These are phyloP conservation scores for Trinorchestia longiramus DNA, from an alignment of 1,140 invertebrate genomes.

Conservation along the genomic window DNA sequence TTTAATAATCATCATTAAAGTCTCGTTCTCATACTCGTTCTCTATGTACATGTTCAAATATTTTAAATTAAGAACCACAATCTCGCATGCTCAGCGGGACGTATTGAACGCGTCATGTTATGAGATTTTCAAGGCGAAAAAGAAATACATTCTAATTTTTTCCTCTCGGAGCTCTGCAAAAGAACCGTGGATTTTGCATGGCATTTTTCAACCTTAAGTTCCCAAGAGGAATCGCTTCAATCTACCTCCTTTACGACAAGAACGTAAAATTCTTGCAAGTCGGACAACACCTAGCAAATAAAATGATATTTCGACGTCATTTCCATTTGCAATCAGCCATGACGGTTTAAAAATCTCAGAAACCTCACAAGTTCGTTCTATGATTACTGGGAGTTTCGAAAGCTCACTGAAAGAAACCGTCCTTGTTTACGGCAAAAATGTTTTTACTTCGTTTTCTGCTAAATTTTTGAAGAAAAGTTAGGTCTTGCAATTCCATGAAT, in stretches of 20 bases:
- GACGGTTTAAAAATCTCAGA: background rate
- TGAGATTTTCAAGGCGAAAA: background rate
- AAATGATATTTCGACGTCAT: background rate
- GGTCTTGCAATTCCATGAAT: background rate
- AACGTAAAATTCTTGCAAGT: background rate
- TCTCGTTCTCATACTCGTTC: too few species aligned
- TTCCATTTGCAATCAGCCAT: conserved; percentile 15
- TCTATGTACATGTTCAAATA: background rate
- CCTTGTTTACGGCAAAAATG: conserved; percentile 4
- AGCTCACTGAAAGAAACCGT: background rate
- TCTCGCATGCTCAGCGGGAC: too few species aligned
- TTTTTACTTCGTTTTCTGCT: background rate
- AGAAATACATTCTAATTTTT: background rate
- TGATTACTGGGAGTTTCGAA: conserved; percentile 15
- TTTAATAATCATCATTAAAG: too few species aligned
- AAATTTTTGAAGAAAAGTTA: background rate
- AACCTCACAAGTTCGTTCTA: background rate
- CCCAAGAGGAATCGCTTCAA: background rate
- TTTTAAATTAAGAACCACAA: background rate
- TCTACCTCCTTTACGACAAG: background rate
- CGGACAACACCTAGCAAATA: background rate
- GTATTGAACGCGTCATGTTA: background rate
- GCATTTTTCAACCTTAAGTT: background rate
- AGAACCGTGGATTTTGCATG: background rate
- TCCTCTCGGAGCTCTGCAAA: background rate